phyloP scores from a whole-genome alignment of 2,888 invertebrate genomes.

The Rosalia funebris region DNA sequence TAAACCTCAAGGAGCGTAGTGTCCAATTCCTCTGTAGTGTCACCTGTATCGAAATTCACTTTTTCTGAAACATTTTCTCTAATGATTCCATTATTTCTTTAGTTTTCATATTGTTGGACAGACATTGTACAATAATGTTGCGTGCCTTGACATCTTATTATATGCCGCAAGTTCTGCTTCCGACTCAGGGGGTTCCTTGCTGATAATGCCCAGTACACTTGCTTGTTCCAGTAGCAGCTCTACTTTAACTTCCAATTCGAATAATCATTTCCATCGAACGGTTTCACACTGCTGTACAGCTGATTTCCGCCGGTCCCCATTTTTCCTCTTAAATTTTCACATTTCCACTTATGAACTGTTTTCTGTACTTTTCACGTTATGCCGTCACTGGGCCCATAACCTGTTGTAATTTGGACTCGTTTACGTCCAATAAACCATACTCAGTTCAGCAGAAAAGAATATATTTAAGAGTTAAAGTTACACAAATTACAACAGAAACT shows the following conservation, averaged over 20 bases:
- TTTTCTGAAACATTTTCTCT: conserved; percentile 17
- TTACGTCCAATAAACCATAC: too few species aligned
- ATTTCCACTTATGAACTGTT: too few species aligned
- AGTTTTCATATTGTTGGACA: conserved; percentile 31
- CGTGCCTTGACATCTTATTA: conserved; percentile 31
- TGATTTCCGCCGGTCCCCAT: conserved; percentile 1
- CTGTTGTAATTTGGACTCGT: too few species aligned
- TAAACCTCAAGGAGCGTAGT: conserved; percentile 22
- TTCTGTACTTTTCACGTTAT: background rate
- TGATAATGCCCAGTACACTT: conserved; percentile 3
- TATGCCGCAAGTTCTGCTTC: conserved; percentile 5
- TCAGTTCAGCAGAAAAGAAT: too few species aligned
- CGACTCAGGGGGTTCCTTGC: background rate
- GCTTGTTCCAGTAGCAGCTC: conserved; percentile 20
- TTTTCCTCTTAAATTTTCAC: background rate
- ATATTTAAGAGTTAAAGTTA: too few species aligned
- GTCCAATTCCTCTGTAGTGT: conserved; percentile 22
- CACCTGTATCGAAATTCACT: conserved; percentile 27
- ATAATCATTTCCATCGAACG: conserved; percentile 18
- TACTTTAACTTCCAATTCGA: conserved; percentile 26
- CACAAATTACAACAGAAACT: too few species aligned
- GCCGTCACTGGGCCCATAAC: conserved; percentile 11
- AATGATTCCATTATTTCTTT: conserved; percentile 25
- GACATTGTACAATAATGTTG: conserved; percentile 29
- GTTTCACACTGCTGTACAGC: background rate